phyloP scores from a whole-genome alignment of 2,113 vertebrate genomes.

The Hymenochirus boettgeri region DNA sequence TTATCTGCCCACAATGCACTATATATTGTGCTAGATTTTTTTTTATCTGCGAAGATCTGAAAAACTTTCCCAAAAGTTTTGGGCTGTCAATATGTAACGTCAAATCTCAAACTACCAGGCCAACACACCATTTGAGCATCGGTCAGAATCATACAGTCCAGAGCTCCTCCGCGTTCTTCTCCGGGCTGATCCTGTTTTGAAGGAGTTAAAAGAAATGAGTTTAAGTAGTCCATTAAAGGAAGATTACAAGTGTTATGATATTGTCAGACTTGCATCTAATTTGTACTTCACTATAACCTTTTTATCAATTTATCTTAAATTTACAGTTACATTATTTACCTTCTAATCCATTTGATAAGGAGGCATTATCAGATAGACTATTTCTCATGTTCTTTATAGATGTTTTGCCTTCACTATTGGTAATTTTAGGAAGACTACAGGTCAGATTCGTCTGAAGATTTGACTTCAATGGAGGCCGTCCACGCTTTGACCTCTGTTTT shows the following conservation, averaged over 20 bases:
- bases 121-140: constrained; percentile 63
- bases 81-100: no score
- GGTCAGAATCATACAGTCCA: constrained; percentile 74
- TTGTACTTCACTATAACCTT: no score
- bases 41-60: no score
- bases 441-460: constrained; percentile 66
- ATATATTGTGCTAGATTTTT: no score
- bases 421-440: constrained; percentile 69
- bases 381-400: constrained; percentile 56
- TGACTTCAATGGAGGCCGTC: constrained; percentile 85
- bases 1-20: no score
- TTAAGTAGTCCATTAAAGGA: no score
- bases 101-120: no score
- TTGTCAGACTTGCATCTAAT: no score
- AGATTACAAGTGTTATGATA: no score
- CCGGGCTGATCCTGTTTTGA: constrained; percentile 56
- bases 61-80: no score
- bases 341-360: constrained; percentile 67
- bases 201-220: not conserved
- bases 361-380: constrained; percentile 53
- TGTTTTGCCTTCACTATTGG: constrained; percentile 72
- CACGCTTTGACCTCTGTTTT: constrained; percentile 77
- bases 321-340: constrained; percentile 44
- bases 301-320: no score
- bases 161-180: constrained; percentile 70